phyloP scores from a whole-genome alignment of 2,797 vertebrate species.

The Danionella dracula region DNA sequence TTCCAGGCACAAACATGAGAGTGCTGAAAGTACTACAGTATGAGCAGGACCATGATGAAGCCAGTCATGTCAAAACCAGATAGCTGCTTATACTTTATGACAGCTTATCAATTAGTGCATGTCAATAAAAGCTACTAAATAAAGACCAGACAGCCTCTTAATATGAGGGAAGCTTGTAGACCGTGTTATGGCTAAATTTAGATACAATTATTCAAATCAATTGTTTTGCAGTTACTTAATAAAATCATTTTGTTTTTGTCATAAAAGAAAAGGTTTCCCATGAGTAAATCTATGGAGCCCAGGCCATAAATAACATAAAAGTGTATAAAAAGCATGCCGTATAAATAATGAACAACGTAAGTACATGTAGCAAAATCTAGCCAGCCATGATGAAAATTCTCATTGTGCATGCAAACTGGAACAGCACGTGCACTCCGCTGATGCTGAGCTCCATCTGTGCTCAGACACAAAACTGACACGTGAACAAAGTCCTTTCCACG shows the following conservation, averaged over 20 bases:
- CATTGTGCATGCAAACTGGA: not conserved
- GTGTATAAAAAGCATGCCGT: slow-evolving; percentile 46
- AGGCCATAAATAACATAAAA: slow-evolving; percentile 58
- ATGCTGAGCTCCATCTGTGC: not conserved
- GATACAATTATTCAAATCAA: no score
- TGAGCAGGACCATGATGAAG: not conserved
- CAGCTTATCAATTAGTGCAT: not conserved
- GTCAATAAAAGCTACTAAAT: not conserved
- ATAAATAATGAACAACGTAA: slow-evolving; percentile 63
- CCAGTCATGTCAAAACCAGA: not conserved
- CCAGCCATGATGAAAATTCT: slow-evolving; percentile 32
- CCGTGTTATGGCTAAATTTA: not conserved
- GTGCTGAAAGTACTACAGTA: not conserved
- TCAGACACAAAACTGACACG: not conserved
- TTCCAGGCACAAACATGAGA: not conserved
- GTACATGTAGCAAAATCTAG: slow-evolving; percentile 53
- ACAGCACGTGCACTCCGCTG: not conserved
- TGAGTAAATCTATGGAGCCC: slow-evolving; percentile 15
- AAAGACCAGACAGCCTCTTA: not conserved
- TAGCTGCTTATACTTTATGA: not conserved
- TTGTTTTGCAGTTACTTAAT: not conserved
- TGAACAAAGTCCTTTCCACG: not conserved
- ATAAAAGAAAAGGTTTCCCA: not conserved
- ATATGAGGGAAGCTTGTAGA: not conserved
- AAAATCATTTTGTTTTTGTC: no score